Evolutionary conservation across 2,113 vertebrate species (phyloP).

Genomic region (Atractosteus spatula): DNA sequence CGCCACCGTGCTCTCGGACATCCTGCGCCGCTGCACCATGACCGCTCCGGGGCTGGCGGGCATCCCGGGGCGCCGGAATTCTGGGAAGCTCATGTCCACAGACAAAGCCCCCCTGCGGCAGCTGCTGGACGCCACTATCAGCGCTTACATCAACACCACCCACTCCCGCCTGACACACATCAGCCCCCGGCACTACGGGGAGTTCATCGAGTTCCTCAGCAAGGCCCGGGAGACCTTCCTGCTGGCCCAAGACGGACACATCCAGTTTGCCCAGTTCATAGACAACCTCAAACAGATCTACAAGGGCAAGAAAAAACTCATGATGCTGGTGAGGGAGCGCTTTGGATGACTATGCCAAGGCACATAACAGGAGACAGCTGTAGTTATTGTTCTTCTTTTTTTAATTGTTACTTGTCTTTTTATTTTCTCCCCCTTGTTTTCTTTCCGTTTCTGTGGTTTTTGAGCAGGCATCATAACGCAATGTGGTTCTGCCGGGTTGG

Average conservation of each 20-base stretch:
- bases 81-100: conserved; percentile 95
- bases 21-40: conserved; percentile 93
- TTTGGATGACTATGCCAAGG: conserved; percentile 76
- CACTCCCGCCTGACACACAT: conserved; percentile 97
- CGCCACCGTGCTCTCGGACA: conserved; percentile 94
- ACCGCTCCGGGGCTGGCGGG: conserved; percentile 90
- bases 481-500: conserved; percentile 36
- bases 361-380: background rate
- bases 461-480: conserved; percentile 23
- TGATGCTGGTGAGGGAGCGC: conserved; percentile 93
- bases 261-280: conserved; percentile 97
- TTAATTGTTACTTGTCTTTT: conserved; percentile 29
- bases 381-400: conserved; percentile 31
- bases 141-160: conserved; percentile 96
- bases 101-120: conserved; percentile 96
- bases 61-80: conserved; percentile 92
- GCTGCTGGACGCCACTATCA: conserved; percentile 92
- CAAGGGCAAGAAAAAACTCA: conserved; percentile 99
- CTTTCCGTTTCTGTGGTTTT: conserved; percentile 51
- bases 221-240: conserved; percentile 95
- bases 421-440: conserved; percentile 40
- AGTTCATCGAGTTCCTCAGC: conserved; percentile 97
- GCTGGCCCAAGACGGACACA: conserved; percentile 91
- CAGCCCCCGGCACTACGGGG: conserved; percentile 95
- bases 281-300: conserved; percentile 99